These are phyloP conservation scores for Pasiphila rectangulata DNA, from an alignment of 2,888 invertebrate species.

Conservation along the genomic window DNA sequence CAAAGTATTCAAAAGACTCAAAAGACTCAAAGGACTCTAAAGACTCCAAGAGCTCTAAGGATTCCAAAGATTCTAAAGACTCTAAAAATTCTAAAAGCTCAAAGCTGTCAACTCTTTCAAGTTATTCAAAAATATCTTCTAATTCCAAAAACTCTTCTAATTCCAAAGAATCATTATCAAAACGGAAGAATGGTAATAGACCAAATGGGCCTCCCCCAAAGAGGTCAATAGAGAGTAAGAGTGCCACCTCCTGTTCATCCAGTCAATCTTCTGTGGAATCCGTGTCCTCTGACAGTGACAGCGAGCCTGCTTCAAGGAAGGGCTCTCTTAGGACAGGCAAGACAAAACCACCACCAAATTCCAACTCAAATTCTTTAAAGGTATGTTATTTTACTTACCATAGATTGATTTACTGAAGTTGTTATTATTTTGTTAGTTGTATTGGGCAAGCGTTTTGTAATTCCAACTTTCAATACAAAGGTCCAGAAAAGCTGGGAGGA, in stretches of 20 bases:
- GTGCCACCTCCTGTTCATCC: slow-evolving; percentile 69
- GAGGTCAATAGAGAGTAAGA: slow-evolving; percentile 62
- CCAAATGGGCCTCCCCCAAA: slow-evolving; percentile 69
- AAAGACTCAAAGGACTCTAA: slow-evolving; percentile 44
- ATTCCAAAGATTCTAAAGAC: slow-evolving; percentile 23
- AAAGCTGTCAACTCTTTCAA: slow-evolving; percentile 21
- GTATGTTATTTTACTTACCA: slow-evolving; percentile 36
- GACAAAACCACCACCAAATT: slow-evolving; percentile 53
- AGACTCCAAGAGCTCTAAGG: slow-evolving; percentile 24
- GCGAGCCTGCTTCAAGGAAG: slow-evolving; percentile 61
- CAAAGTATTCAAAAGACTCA: slow-evolving; percentile 24
- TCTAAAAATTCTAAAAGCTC: slow-evolving; percentile 25
- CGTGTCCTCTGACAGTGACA: slow-evolving; percentile 69
- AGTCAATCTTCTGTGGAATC: slow-evolving; percentile 73
- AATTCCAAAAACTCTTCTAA: slow-evolving; percentile 20
- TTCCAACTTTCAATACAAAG: no score
- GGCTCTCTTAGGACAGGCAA: slow-evolving; percentile 59
- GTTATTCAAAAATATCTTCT: slow-evolving; percentile 5
- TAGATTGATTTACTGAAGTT: no score
- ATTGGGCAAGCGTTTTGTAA: no score
- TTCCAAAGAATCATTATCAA: slow-evolving; percentile 35
- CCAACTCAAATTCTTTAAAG: slow-evolving; percentile 45
- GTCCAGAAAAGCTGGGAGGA: no score
- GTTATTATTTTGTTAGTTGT: no score
- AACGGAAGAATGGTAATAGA: slow-evolving; percentile 59